These are phyloP conservation scores for Leucoraja erinaceus DNA, from an alignment of 2,113 vertebrate genomes.

Conservation along the genomic window DNA sequence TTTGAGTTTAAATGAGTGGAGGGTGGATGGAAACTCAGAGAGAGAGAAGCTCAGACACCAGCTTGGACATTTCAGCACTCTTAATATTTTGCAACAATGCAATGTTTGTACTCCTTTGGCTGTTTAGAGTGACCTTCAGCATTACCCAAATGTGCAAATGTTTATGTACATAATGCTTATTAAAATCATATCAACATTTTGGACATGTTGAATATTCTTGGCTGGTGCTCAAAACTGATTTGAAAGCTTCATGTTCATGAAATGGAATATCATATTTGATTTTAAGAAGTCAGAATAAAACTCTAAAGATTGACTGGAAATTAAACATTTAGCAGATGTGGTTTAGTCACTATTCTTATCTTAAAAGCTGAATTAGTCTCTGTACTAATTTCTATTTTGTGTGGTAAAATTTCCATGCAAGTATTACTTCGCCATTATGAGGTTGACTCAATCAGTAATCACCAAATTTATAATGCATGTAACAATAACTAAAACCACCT, in stretches of 20 bases:
- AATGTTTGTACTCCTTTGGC: neutral
- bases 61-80: neutral
- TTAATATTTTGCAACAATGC: neutral
- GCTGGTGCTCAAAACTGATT: neutral
- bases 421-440: neutral
- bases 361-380: neutral
- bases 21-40: neutral
- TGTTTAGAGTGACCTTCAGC: neutral
- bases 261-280: neutral
- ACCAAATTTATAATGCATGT: neutral
- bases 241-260: neutral
- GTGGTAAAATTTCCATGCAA: neutral
- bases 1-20: neutral
- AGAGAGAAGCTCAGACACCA: neutral
- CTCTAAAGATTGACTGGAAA: neutral
- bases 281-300: neutral
- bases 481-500: no score
- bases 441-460: neutral
- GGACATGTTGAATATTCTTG: neutral
- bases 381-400: neutral
- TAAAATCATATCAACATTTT: neutral
- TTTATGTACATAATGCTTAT: neutral
- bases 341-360: neutral
- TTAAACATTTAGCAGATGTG: neutral
- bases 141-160: neutral